Percentiles rank a stretch among this genome's conserved stretches.
Conservation (phyloP, 2,797 vertebrate species). For the Xenops minutus region DNA sequence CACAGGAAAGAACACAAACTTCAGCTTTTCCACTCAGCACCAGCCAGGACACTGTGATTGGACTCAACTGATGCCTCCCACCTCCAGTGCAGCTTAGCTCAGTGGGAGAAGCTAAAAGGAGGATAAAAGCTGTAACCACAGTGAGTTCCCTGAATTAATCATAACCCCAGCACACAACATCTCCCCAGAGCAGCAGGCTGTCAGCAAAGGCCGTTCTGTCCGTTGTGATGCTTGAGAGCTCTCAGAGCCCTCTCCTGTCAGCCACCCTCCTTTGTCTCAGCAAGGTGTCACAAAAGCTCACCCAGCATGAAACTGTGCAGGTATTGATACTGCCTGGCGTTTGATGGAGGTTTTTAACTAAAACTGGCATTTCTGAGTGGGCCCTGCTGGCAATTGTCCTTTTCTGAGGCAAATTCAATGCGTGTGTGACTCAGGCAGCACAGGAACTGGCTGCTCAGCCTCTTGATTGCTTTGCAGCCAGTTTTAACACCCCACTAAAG, state of each 20-base stretch:
- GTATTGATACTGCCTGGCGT: not conserved
- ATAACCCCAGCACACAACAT: not conserved
- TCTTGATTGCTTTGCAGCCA: not conserved
- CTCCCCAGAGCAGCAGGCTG: not conserved
- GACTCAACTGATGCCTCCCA: not conserved
- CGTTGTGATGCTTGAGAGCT: not conserved
- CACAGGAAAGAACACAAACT: not conserved
- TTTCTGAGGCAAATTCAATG: not conserved
- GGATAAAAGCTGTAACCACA: not conserved
- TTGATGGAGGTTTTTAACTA: conserved; percentile 7
- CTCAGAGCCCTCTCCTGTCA: conserved; percentile 14
- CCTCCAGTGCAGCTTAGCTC: not conserved
- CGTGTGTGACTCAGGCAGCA: not conserved
- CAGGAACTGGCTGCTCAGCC: not conserved
- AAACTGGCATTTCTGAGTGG: conserved; percentile 21
- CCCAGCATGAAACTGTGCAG: not conserved
- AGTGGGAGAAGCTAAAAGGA: not conserved
- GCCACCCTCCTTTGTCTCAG: not conserved
- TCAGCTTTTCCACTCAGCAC: not conserved
- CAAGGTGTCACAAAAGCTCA: not conserved
- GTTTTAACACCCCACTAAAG: not conserved
- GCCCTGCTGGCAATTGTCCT: not conserved
- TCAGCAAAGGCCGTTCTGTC: not conserved
- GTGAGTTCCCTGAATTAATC: conserved; percentile 29
- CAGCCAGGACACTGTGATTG: not conserved